These are phyloP conservation scores for Dascillus cervinus DNA, from an alignment of 2,888 invertebrate genomes.

Conservation along the genomic window DNA sequence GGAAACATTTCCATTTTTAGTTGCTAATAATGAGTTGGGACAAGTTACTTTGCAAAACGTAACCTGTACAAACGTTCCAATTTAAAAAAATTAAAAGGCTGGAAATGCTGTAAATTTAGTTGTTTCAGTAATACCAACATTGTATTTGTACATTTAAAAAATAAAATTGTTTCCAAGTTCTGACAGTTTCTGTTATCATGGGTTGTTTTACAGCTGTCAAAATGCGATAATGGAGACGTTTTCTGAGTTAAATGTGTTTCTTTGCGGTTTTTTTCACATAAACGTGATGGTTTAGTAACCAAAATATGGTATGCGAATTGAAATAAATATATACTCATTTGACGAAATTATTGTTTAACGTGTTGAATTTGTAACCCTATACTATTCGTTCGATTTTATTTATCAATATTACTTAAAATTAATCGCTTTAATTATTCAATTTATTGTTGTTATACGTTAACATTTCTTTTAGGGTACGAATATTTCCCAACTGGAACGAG, in stretches of 20 bases:
- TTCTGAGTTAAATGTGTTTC: constrained; percentile 37
- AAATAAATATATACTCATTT: no score
- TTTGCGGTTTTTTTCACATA: constrained; percentile 37
- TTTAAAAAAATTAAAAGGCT: constrained; percentile 1
- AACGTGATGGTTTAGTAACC: constrained; percentile 41
- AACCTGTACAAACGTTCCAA: constrained; percentile 5
- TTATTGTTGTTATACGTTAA: constrained; percentile 13
- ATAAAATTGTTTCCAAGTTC: constrained; percentile 3
- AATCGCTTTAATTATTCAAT: constrained; percentile 15
- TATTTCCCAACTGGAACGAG: constrained; percentile 98
- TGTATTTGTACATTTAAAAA: not conserved
- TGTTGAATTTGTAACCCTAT: constrained; percentile 14
- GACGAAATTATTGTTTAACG: no score
- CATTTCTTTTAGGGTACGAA: constrained; percentile 80
- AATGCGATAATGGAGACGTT: constrained; percentile 42
- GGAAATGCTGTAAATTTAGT: not conserved
- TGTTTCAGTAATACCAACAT: no score
- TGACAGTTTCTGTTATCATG: constrained; percentile 16
- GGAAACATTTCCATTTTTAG: constrained; percentile 53
- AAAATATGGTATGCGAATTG: constrained; percentile 35
- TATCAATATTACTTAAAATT: constrained; percentile 6
- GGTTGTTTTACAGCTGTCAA: constrained; percentile 35
- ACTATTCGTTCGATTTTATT: constrained; percentile 2
- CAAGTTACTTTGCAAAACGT: constrained; percentile 6
- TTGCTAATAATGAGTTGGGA: constrained; percentile 35